phyloP scores from a whole-genome alignment of 2,888 invertebrate genomes.

The Biston stratarius region DNA sequence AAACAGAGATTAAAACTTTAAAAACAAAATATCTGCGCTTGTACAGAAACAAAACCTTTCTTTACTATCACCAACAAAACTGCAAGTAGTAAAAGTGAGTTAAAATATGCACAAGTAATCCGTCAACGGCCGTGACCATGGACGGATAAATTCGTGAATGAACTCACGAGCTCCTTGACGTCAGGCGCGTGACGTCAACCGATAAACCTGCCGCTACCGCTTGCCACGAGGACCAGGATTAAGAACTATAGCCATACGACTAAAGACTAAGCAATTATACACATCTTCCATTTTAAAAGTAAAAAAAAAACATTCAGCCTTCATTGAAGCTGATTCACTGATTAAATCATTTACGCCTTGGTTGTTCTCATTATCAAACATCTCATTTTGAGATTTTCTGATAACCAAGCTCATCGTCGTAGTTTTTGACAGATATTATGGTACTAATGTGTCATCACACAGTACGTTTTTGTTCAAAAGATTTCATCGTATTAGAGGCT shows the following conservation, averaged over 20 bases:
- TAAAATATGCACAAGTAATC: slow-evolving; percentile 38
- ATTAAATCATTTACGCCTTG: too few species aligned
- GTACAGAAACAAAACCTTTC: background rate
- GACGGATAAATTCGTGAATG: slow-evolving; percentile 76
- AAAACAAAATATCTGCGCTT: background rate
- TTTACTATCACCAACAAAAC: background rate
- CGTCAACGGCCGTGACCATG: slow-evolving; percentile 68
- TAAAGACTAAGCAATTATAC: background rate
- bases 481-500: background rate
- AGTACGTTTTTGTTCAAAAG: background rate
- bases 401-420: background rate
- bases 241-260: slow-evolving; percentile 7
- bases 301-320: too few species aligned
- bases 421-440: background rate
- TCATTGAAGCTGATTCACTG: too few species aligned
- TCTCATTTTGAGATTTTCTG: background rate
- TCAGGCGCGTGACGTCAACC: slow-evolving; percentile 52
- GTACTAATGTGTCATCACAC: background rate
- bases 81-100: slow-evolving; percentile 21
- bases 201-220: slow-evolving; percentile 26
- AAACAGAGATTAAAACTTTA: too few species aligned
- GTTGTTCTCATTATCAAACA: background rate
- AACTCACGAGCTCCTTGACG: slow-evolving; percentile 73
- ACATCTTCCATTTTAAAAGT: too few species aligned
- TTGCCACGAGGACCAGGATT: slow-evolving; percentile 12